Evolutionary conservation across 2,888 invertebrate species (phyloP), one percentile per base, ranked within the genome.

Genomic region (Pimpla rufipes): DNA sequence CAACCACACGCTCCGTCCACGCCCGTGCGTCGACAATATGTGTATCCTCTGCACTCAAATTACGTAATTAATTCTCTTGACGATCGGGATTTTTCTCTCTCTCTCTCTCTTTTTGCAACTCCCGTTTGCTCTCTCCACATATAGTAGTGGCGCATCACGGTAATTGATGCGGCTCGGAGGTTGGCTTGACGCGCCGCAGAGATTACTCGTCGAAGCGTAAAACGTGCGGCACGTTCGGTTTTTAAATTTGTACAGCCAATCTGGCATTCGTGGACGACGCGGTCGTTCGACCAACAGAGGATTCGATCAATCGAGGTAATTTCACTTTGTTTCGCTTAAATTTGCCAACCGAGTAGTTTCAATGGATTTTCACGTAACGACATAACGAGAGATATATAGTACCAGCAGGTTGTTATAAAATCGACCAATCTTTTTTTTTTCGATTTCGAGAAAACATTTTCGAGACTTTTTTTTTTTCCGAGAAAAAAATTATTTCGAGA

Each of bases 301-400:
- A 66, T 81, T 73, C 77, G 47, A 81, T 81, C 77, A 67, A 73
- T 73, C 73, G 50, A 21, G 52, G 45, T 81, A 59, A 77, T 71
- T 81, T 23, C 55, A 45, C 62, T 80, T 52, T 71, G 79, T 47
- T 37, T 52, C 55, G 64, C 6, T 71, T 11, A 42, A 57, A 76
- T 66, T 71, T 71, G 47, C 52, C 21, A 62, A 29, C 7, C 11
- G 42, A 42, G 42, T 8, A 7, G 8, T 8, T 70, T 23, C 10
- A 47, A 62, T 47, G 18, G 73, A 59, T 59, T 57, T 62, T 52
- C 29, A 8, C 68, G 37, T 5, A n/a, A n/a, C n/a, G n/a, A n/a
- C n/a, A n/a, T n/a, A n/a, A n/a, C n/a, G n/a, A n/a, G n/a, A n/a
- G n/a, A n/a, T n/a, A n/a, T n/a, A n/a, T n/a, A n/a, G n/a, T n/a